Evolutionary conservation across 2,797 vertebrate genomes (phyloP).

Genomic region (Myotis findleyi): DNA sequence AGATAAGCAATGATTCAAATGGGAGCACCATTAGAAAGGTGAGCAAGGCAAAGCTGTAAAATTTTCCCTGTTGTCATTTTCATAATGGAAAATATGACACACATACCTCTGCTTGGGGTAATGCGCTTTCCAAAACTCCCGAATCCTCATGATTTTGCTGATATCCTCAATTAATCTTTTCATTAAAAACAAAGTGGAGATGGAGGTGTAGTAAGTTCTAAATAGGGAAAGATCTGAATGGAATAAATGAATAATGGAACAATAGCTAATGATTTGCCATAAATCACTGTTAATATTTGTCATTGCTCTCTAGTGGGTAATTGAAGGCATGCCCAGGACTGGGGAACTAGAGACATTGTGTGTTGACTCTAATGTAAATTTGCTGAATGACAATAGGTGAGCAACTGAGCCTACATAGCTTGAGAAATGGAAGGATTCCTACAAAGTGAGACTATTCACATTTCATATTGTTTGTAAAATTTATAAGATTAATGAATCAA

Average conservation of each 20-base stretch:
- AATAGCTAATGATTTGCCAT: slow-evolving; percentile 70
- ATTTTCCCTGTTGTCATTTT: not conserved
- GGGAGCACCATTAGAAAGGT: not conserved
- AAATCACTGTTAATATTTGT: slow-evolving; percentile 75
- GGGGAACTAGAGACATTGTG: not conserved
- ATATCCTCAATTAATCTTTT: not conserved
- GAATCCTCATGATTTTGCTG: not conserved
- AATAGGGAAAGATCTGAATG: slow-evolving; percentile 50
- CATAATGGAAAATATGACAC: not conserved
- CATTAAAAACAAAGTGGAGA: slow-evolving; percentile 11
- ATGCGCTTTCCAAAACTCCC: not conserved
- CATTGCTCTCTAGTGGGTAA: slow-evolving; percentile 62
- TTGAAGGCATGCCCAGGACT: slow-evolving; percentile 45
- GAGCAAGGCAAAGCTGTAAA: not conserved
- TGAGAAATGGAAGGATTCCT: slow-evolving; percentile 48
- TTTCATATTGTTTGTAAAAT: slow-evolving; percentile 31
- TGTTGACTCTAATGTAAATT: slow-evolving; percentile 55
- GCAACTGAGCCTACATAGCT: not conserved
- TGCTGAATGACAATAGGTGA: slow-evolving; percentile 23
- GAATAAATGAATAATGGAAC: slow-evolving; percentile 70
- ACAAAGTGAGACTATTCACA: slow-evolving; percentile 53
- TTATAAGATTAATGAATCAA: slow-evolving; percentile 15
- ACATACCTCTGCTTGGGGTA: not conserved
- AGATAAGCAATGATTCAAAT: not conserved
- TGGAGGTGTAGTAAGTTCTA: slow-evolving; percentile 20